These are phyloP conservation scores for Tiliacea aurago DNA, from an alignment of 2,888 invertebrate species.

Conservation along the genomic window DNA sequence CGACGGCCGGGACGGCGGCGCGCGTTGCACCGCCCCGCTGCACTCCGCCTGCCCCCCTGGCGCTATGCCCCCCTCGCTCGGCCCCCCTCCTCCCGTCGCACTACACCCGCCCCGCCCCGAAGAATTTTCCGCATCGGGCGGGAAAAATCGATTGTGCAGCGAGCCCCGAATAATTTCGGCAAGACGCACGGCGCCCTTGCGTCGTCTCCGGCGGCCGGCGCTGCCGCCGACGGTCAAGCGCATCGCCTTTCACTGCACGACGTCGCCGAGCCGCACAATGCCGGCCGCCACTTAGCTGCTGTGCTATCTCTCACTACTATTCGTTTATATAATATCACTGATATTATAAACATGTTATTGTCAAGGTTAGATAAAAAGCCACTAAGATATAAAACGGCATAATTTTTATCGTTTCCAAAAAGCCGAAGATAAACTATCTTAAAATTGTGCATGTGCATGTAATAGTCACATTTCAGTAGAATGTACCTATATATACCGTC, in stretches of 20 bases:
- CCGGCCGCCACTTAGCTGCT: constrained; percentile 47
- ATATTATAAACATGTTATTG: constrained; percentile 55
- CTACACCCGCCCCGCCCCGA: constrained; percentile 88
- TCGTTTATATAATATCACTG: constrained; percentile 52
- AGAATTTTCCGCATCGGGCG: constrained; percentile 91
- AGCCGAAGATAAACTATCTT: constrained; percentile 52
- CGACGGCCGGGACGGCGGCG: constrained; percentile 87
- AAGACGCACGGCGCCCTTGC: constrained; percentile 91
- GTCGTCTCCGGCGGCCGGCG: constrained; percentile 75
- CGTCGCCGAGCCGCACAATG: constrained; percentile 43
- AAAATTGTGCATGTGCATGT: constrained; percentile 56
- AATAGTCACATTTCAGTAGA: constrained; percentile 26
- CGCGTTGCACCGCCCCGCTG: constrained; percentile 90
- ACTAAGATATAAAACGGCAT: constrained; percentile 47
- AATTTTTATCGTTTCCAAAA: constrained; percentile 47
- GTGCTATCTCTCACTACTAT: constrained; percentile 40
- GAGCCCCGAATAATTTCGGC: constrained; percentile 90
- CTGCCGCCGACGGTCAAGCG: constrained; percentile 81
- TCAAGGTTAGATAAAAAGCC: constrained; percentile 62
- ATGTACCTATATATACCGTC: constrained; percentile 1
- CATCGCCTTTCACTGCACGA: constrained; percentile 77
- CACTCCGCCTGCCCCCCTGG: constrained; percentile 88
- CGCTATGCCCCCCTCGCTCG: constrained; percentile 78
- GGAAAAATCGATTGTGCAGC: constrained; percentile 91
- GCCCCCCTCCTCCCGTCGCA: constrained; percentile 79